These are phyloP conservation scores for Limnephilus auricula DNA, from an alignment of 2,888 invertebrate genomes.

Conservation along the genomic window DNA sequence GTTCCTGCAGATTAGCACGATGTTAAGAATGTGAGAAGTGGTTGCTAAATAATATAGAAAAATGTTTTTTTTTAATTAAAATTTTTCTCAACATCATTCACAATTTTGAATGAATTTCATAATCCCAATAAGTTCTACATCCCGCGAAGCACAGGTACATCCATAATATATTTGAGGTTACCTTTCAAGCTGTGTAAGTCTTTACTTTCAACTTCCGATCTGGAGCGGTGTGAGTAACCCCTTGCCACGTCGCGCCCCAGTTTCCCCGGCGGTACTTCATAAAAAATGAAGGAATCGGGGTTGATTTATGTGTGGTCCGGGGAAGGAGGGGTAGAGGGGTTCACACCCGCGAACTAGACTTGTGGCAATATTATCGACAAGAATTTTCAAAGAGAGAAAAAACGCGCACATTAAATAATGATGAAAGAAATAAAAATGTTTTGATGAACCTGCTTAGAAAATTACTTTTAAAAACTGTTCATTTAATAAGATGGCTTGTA, in stretches of 20 bases:
- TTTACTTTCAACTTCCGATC: neutral
- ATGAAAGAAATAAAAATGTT: neutral
- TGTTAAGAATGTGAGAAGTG: too few relatives aligned
- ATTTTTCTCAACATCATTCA: neutral
- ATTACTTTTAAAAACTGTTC: too few relatives aligned
- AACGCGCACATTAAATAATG: conserved; percentile 3
- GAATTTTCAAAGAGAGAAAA: conserved; percentile 18
- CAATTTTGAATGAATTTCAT: neutral
- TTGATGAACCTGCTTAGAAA: neutral
- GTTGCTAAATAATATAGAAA: too few relatives aligned
- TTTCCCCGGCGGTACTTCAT: conserved; percentile 57
- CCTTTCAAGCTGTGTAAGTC: neutral
- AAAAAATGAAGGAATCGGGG: conserved; percentile 63
- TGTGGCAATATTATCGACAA: conserved; percentile 40
- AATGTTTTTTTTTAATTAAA: neutral
- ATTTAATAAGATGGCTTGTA: neutral
- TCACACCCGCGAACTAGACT: conserved; percentile 32
- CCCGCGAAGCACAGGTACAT: neutral
- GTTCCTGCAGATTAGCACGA: too few relatives aligned
- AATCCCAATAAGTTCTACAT: neutral
- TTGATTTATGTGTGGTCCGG: conserved; percentile 61
- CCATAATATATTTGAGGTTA: neutral
- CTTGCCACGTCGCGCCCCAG: conserved; percentile 41
- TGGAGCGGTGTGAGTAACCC: conserved; percentile 46
- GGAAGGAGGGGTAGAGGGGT: conserved; percentile 23